Evolutionary conservation across 1,140 invertebrate genomes (phyloP).

Genomic region (Brachionus rotundiformis): DNA sequence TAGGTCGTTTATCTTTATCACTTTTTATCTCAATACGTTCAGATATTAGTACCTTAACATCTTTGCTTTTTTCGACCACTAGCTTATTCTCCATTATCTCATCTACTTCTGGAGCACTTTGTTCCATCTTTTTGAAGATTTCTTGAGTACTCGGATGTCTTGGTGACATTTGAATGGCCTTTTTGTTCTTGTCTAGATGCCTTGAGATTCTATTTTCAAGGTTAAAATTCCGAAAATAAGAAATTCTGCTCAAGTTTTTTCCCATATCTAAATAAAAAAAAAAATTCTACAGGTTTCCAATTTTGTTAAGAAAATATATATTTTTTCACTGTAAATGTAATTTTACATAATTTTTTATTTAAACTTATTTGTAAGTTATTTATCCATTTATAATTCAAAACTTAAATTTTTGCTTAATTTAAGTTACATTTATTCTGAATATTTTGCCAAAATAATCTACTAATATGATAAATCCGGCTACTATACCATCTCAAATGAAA

Average conservation of each 20-base stretch:
- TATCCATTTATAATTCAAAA: neutral
- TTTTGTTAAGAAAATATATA: neutral
- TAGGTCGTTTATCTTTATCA: conserved; percentile 34
- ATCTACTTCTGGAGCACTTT: neutral
- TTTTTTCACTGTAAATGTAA: no score
- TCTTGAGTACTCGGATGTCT: conserved; percentile 26
- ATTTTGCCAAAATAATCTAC: neutral
- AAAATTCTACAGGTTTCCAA: neutral
- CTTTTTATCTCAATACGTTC: neutral
- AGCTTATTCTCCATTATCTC: neutral
- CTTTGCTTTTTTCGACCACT: conserved; percentile 28
- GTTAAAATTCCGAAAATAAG: conserved; percentile 23
- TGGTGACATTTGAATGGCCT: neutral
- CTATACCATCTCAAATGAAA: conserved; percentile 67
- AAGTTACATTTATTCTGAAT: neutral
- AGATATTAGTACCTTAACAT: neutral
- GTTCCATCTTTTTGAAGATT: conserved; percentile 24
- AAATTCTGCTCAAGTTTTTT: neutral
- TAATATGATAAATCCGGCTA: conserved; percentile 58
- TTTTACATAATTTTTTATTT: conserved; percentile 15
- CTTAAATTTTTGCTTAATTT: conserved; percentile 2
- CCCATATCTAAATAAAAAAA: neutral
- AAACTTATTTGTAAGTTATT: neutral
- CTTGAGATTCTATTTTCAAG: neutral
- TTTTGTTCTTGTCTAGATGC: conserved; percentile 19